phyloP scores from a whole-genome alignment of 2,113 vertebrate species.

The Nasalis larvatus region DNA sequence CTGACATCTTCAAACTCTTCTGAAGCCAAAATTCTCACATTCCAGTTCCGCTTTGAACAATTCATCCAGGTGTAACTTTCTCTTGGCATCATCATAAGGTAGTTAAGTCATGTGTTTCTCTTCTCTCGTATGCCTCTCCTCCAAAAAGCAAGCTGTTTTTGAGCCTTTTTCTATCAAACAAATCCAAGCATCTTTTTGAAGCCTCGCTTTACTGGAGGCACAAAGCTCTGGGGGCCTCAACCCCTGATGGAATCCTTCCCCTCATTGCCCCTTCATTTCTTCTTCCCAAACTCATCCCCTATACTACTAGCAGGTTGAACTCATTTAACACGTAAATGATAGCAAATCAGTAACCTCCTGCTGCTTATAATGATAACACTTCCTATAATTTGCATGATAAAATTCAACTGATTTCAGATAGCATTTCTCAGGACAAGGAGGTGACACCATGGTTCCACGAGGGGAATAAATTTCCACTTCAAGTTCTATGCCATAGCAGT shows the following conservation, averaged over 20 bases:
- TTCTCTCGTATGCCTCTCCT: background rate
- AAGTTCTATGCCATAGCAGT: slow-evolving; percentile 61
- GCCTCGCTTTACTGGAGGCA: background rate
- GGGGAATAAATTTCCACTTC: slow-evolving; percentile 81
- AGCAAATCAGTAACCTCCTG: slow-evolving; percentile 78
- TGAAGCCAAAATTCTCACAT: background rate
- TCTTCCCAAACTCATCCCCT: background rate
- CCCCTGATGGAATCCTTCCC: background rate
- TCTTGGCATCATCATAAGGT: background rate
- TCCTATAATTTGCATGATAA: slow-evolving; percentile 82
- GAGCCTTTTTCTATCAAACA: background rate
- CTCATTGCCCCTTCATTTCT: background rate
- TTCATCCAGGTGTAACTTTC: background rate
- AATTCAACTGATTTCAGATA: slow-evolving; percentile 82
- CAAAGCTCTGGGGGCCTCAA: background rate
- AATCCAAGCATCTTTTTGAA: background rate
- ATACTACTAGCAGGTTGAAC: slow-evolving; percentile 55
- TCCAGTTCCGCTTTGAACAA: background rate
- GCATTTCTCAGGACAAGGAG: slow-evolving; percentile 67
- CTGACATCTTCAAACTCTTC: background rate
- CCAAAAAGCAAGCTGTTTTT: background rate
- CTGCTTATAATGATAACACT: slow-evolving; percentile 78
- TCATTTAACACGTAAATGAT: slow-evolving; percentile 72
- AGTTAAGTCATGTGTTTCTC: background rate
- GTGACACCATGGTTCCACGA: slow-evolving; percentile 76